Evolutionary conservation across 2,888 invertebrate genomes (phyloP).

Genomic region (Sarcophaga variegata): DNA sequence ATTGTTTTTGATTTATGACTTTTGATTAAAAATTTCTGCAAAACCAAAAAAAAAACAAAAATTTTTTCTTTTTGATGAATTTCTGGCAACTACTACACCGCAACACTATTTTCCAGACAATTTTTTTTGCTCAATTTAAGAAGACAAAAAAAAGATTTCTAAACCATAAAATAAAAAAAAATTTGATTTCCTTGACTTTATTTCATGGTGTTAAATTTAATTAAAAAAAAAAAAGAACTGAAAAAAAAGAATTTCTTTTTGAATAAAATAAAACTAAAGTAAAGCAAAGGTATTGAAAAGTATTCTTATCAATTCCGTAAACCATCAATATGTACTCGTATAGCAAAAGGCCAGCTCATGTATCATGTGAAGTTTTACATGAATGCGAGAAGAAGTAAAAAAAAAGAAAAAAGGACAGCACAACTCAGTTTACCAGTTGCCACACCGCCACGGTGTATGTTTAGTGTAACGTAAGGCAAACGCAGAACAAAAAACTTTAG

Average conservation of each 20-base stretch:
- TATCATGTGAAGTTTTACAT: constrained; percentile 50
- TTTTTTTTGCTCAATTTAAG: background rate
- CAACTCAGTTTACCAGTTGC: background rate
- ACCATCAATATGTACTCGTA: constrained; percentile 33
- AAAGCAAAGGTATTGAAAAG: background rate
- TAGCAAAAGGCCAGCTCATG: constrained; percentile 33
- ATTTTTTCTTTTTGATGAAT: constrained; percentile 48
- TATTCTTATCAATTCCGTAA: constrained; percentile 63
- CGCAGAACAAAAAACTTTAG: background rate
- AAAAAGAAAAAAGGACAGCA: background rate
- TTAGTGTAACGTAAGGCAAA: background rate
- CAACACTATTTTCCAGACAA: constrained; percentile 48
- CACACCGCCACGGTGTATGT: background rate
- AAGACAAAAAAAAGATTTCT: background rate
- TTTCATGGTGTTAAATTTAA: constrained; percentile 65
- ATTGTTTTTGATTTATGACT: constrained; percentile 78
- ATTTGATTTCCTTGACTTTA: constrained; percentile 39
- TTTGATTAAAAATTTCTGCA: constrained; percentile 74
- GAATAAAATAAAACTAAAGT: background rate
- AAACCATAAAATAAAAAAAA: constrained; percentile 22
- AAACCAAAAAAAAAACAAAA: constrained; percentile 26
- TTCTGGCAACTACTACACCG: constrained; percentile 15
- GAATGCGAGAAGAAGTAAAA: background rate
- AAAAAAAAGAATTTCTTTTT: constrained; percentile 11
- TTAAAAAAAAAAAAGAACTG: constrained; percentile 61